Conservation (phyloP, 2,797 vertebrate genomes). For the Sebastes hubbsi region DNA sequence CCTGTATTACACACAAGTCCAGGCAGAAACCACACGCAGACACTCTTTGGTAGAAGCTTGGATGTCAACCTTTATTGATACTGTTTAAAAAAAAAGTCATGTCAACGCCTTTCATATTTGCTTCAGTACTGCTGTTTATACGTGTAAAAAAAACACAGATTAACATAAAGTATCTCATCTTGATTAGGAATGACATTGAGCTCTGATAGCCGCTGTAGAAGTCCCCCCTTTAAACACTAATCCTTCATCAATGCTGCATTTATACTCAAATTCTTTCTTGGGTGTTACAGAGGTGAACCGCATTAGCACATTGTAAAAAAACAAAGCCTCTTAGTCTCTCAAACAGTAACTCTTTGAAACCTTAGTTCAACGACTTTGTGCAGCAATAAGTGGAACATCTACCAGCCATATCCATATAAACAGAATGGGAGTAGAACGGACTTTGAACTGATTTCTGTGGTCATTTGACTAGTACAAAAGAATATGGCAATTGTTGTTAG, state of each 20-base stretch:
- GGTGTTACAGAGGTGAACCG: background rate
- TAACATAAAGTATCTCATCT: slow-evolving; percentile 58
- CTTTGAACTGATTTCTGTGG: no score
- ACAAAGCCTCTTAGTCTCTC: background rate
- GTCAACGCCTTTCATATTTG: slow-evolving; percentile 75
- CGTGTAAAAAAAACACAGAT: slow-evolving; percentile 57
- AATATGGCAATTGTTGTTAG: no score
- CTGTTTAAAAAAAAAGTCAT: slow-evolving; percentile 66
- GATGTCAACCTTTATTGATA: slow-evolving; percentile 85
- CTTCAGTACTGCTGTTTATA: slow-evolving; percentile 76
- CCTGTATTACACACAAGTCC: background rate
- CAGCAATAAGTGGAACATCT: background rate
- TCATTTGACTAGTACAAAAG: no score
- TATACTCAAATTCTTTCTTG: background rate
- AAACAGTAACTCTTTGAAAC: background rate
- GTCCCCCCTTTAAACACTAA: background rate
- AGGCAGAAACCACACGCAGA: slow-evolving; percentile 21
- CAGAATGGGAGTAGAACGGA: no score
- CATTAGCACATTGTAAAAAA: background rate
- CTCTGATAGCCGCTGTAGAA: background rate
- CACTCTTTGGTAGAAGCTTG: slow-evolving; percentile 64
- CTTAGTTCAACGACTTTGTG: background rate
- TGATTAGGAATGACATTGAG: background rate
- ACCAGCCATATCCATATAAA: background rate
- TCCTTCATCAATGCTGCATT: background rate